Conservation (phyloP, 2,113 vertebrate genomes). For the Epinephelus fuscoguttatus region DNA sequence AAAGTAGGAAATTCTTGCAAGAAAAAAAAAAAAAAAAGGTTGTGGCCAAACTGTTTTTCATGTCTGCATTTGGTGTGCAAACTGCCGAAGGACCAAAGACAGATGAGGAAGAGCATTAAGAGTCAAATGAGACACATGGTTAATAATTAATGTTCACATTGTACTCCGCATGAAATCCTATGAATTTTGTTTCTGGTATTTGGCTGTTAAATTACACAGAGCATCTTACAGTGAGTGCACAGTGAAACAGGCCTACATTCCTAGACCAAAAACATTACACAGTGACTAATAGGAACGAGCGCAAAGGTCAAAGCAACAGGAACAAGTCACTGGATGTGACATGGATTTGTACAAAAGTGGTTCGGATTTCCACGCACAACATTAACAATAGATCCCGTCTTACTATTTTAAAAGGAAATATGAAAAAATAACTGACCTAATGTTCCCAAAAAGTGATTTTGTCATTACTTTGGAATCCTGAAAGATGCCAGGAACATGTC, state of each 20-base stretch:
- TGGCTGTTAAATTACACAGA: constrained; percentile 28
- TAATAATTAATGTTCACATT: constrained; percentile 24
- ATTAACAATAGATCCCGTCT: constrained; percentile 41
- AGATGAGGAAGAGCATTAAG: constrained; percentile 30
- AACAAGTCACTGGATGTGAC: constrained; percentile 72
- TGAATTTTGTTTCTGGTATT: constrained; percentile 38
- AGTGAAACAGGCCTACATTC: constrained; percentile 67
- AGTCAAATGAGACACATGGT: constrained; percentile 8
- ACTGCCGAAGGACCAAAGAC: constrained; percentile 21
- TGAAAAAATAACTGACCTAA: constrained; percentile 59
- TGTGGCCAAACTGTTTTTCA: constrained; percentile 59
- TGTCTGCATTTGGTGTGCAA: constrained; percentile 55
- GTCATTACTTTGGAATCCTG: constrained; percentile 78
- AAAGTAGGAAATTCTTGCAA: constrained; percentile 68
- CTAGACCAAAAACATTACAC: constrained; percentile 68
- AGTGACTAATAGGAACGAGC: constrained; percentile 70
- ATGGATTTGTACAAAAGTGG: constrained; percentile 43
- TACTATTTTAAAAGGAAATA: constrained; percentile 60
- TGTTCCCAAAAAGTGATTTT: constrained; percentile 69
- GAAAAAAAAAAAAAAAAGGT: constrained; percentile 44
- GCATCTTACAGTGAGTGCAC: constrained; percentile 11
- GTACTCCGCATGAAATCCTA: not conserved
- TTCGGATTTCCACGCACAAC: constrained; percentile 39
- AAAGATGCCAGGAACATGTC: constrained; percentile 79
- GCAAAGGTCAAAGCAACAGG: constrained; percentile 77